These are phyloP conservation scores for Eonycteris spelaea DNA, from an alignment of 2,113 vertebrate species.

Conservation along the genomic window DNA sequence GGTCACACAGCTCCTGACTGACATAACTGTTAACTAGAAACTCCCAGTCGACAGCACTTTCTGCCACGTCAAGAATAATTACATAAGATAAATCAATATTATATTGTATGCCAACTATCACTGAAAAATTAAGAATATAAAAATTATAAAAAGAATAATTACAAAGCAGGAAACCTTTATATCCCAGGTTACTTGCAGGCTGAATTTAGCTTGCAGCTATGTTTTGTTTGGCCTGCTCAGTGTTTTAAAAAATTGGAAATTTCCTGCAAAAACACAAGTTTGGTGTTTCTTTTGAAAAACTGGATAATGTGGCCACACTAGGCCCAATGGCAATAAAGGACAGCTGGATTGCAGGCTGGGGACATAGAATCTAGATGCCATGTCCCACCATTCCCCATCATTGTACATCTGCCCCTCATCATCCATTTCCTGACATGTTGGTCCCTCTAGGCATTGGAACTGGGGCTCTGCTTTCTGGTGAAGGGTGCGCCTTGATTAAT, in stretches of 20 bases:
- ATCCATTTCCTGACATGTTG: not conserved
- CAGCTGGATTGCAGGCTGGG: not conserved
- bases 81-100: not conserved
- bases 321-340: not conserved
- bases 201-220: not conserved
- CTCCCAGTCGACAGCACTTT: not conserved
- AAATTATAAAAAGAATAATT: not conserved
- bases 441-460: not conserved
- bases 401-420: not conserved
- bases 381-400: not conserved
- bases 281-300: conserved; percentile 12
- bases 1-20: not conserved
- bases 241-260: not conserved
- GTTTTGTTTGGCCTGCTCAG: not conserved
- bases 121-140: too few species aligned
- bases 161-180: not conserved
- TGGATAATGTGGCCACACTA: not conserved
- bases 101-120: too few species aligned
- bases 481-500: not conserved
- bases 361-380: not conserved
- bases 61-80: not conserved
- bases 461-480: not conserved
- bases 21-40: not conserved
- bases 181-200: not conserved
- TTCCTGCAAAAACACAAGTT: conserved; percentile 19